phyloP scores from a whole-genome alignment of 2,113 vertebrate genomes.

The Pelecanoides urinatrix region DNA sequence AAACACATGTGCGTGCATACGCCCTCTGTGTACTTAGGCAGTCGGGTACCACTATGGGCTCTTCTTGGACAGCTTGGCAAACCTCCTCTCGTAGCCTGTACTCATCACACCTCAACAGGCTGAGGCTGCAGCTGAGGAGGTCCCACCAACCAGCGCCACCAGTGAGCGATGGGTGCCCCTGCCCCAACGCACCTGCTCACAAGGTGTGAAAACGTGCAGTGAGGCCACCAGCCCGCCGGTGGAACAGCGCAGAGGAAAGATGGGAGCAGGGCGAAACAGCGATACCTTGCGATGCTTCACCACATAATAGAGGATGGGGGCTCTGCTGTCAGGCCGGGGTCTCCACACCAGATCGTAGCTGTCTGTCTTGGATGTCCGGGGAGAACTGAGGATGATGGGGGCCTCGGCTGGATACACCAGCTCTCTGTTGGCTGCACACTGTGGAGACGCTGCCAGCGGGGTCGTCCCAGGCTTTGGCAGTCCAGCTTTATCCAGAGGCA shows the following conservation, averaged over 20 bases:
- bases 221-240: neutral
- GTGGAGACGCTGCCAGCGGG: conserved; percentile 57
- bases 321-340: conserved; percentile 82
- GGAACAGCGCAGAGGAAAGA: neutral
- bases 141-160: neutral
- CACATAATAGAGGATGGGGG: conserved; percentile 87
- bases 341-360: conserved; percentile 93
- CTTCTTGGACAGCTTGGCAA: neutral
- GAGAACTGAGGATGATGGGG: conserved; percentile 92
- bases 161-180: neutral
- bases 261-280: neutral
- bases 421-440: conserved; percentile 77
- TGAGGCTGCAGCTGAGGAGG: neutral
- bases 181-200: fast-evolving
- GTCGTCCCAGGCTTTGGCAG: conserved; percentile 62
- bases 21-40: neutral
- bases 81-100: neutral
- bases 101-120: neutral
- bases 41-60: neutral
- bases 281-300: conserved; percentile 94
- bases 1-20: neutral
- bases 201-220: fast-evolving
- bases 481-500: conserved; percentile 51
- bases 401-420: conserved; percentile 83
- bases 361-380: conserved; percentile 91